A percentile compares a stretch with the other conserved stretches of the same genome.
Evolutionary conservation across 2,113 vertebrate genomes (phyloP).

Genomic region (Bufo bufo): DNA sequence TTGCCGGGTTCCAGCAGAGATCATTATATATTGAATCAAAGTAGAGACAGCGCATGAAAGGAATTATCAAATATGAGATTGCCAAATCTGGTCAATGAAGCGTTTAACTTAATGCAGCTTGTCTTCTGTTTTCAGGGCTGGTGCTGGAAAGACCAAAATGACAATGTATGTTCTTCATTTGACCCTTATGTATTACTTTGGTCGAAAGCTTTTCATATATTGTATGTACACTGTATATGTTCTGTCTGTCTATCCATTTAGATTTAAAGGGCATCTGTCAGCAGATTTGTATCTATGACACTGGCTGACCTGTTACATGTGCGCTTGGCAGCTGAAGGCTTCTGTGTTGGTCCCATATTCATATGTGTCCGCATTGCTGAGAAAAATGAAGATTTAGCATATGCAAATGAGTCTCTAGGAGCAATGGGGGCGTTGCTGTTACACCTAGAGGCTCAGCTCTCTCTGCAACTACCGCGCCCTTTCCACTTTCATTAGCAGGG

Average conservation of each 20-base stretch:
- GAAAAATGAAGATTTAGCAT: no score
- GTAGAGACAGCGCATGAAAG: constrained; percentile 45
- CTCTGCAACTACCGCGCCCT: no score
- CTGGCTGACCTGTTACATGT: no score
- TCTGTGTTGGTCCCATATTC: no score
- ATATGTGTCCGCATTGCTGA: no score
- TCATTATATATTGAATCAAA: constrained; percentile 50
- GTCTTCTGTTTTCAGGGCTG: constrained; percentile 81
- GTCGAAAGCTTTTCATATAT: neutral
- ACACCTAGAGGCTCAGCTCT: no score
- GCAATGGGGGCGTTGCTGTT: no score
- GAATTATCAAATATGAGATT: constrained; percentile 53
- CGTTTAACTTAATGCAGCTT: constrained; percentile 67
- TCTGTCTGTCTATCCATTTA: neutral
- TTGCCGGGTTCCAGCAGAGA: constrained; percentile 39
- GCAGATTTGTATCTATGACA: no score
- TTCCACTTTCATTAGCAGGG: no score
- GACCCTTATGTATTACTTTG: neutral
- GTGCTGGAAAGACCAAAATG: constrained; percentile 76
- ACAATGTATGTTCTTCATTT: constrained; percentile 86
- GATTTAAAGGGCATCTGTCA: no score
- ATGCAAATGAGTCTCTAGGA: no score
- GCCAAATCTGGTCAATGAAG: constrained; percentile 54
- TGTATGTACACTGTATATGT: neutral
- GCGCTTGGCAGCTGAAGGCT: no score